Conservation (phyloP, 2,797 vertebrate species). For the Sus cebifrons region DNA sequence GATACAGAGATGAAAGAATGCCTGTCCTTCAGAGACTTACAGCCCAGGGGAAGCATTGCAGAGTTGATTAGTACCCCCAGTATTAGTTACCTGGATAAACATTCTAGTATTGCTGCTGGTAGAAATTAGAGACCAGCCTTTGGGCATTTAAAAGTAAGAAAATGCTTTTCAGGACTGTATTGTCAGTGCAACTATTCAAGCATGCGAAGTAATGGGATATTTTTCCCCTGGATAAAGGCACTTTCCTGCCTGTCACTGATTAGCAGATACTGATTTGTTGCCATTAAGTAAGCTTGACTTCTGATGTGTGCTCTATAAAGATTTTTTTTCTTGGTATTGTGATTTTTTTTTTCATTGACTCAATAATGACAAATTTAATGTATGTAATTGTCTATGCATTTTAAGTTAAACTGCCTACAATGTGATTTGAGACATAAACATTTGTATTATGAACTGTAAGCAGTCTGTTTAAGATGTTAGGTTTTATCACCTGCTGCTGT, state of each 20-base stretch:
- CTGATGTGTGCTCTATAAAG: slow-evolving; percentile 59
- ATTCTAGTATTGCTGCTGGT: background rate
- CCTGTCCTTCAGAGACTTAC: background rate
- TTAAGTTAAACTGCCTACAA: slow-evolving; percentile 90
- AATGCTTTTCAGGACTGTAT: background rate
- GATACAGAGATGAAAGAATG: background rate
- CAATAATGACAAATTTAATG: slow-evolving; percentile 87
- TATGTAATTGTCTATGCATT: slow-evolving; percentile 90
- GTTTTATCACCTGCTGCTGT: slow-evolving; percentile 91
- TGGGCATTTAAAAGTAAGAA: slow-evolving; percentile 11
- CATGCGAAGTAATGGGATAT: slow-evolving; percentile 5
- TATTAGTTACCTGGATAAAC: background rate
- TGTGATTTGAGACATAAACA: slow-evolving; percentile 90
- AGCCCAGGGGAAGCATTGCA: background rate
- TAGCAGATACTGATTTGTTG: slow-evolving; percentile 55
- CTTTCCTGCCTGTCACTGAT: slow-evolving; percentile 55
- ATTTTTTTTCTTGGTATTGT: slow-evolving; percentile 75
- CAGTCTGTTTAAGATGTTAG: slow-evolving; percentile 89
- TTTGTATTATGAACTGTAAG: slow-evolving; percentile 89
- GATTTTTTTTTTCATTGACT: slow-evolving; percentile 70
- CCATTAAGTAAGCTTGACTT: slow-evolving; percentile 73
- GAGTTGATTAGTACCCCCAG: background rate
- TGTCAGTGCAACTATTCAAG: background rate
- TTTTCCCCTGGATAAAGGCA: slow-evolving; percentile 61
- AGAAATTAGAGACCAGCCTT: background rate